phyloP scores from a whole-genome alignment of 1,140 invertebrate species.

The Radopholus similis region DNA sequence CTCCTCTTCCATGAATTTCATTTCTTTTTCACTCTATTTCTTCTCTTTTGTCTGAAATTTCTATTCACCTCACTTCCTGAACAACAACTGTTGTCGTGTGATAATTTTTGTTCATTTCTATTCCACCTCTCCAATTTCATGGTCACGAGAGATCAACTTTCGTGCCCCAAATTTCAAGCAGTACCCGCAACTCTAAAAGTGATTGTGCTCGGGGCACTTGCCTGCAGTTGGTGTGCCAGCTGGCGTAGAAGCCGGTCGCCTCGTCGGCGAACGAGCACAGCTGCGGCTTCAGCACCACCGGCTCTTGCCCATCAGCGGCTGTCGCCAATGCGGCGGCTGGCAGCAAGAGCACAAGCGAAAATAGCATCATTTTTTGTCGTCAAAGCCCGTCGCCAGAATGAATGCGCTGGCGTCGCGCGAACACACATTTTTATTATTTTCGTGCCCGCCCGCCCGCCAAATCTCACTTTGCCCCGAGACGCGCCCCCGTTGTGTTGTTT shows the following conservation, averaged over 20 bases:
- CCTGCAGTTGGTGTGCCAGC: conserved; percentile 21
- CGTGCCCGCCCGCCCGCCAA: neutral
- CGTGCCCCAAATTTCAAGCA: too few relatives aligned
- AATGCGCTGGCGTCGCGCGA: neutral
- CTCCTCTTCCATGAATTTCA: too few relatives aligned
- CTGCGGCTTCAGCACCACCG: neutral
- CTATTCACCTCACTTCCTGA: too few relatives aligned
- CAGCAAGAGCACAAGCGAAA: neutral
- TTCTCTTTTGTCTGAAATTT: too few relatives aligned
- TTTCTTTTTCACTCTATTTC: too few relatives aligned
- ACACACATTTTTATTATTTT: neutral
- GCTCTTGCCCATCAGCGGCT: neutral
- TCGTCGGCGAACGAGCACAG: conserved; percentile 12
- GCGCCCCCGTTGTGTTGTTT: conserved; percentile 3
- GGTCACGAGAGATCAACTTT: too few relatives aligned
- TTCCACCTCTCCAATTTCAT: too few relatives aligned
- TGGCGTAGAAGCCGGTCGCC: conserved; percentile 7
- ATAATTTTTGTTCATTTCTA: too few relatives aligned
- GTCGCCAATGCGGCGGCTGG: neutral
- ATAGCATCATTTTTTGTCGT: neutral
- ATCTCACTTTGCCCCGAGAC: neutral
- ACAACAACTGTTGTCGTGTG: too few relatives aligned
- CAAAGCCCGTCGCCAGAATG: neutral
- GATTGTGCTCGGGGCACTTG: too few relatives aligned
- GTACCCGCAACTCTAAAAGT: too few relatives aligned